These are phyloP conservation scores for Trichogramma evanescens DNA, from an alignment of 2,888 invertebrate species.

Conservation along the genomic window DNA sequence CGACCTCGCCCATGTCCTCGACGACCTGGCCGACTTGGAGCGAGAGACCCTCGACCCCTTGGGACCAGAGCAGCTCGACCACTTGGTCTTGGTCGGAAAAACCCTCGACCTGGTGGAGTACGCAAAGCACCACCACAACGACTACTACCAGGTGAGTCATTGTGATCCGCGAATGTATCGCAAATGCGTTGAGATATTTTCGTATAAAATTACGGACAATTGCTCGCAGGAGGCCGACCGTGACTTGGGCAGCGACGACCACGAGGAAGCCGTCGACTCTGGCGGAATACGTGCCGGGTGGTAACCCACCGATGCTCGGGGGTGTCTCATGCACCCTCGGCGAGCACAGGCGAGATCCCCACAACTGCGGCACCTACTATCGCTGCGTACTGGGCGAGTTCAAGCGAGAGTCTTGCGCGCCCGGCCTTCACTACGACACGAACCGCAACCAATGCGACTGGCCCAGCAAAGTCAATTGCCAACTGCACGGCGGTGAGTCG, in stretches of 20 bases:
- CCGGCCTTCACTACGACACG: slow-evolving; percentile 74
- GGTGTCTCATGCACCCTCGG: slow-evolving; percentile 45
- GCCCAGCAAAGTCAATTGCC: slow-evolving; percentile 69
- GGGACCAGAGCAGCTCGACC: slow-evolving; percentile 20
- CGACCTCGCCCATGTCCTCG: slow-evolving; percentile 31
- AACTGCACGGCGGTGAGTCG: slow-evolving; percentile 26
- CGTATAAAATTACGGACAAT: too few species aligned
- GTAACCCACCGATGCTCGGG: neutral
- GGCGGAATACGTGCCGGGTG: too few species aligned
- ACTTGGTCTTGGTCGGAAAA: slow-evolving; percentile 21
- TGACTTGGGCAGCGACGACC: too few species aligned
- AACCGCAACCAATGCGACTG: slow-evolving; percentile 67
- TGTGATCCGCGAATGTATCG: too few species aligned
- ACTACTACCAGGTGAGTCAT: slow-evolving; percentile 34
- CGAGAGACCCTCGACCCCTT: slow-evolving; percentile 33
- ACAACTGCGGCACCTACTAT: slow-evolving; percentile 69
- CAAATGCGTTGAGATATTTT: too few species aligned
- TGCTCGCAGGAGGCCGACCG: too few species aligned
- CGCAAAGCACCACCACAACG: slow-evolving; percentile 30
- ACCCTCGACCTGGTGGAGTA: slow-evolving; percentile 16
- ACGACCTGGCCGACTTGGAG: slow-evolving; percentile 43
- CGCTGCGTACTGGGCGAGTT: slow-evolving; percentile 69
- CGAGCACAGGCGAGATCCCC: slow-evolving; percentile 54
- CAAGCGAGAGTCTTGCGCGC: slow-evolving; percentile 67
- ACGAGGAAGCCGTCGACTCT: too few species aligned